Percentiles rank a stretch among this genome's conserved stretches.
These are phyloP conservation scores for Cylindroiulus punctatus DNA, from an alignment of 2,888 invertebrate species.

Conservation along the genomic window DNA sequence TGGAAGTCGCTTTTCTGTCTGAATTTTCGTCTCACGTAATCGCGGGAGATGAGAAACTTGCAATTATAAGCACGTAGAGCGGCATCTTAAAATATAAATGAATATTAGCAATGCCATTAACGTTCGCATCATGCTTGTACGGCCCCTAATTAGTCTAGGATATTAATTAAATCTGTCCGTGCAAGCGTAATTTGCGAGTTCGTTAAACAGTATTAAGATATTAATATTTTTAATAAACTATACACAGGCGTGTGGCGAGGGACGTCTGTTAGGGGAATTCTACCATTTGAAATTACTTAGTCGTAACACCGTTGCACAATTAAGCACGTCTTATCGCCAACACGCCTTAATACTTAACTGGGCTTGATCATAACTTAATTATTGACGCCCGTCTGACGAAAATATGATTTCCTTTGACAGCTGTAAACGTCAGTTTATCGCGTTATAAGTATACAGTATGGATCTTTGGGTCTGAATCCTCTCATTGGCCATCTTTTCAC, in stretches of 20 bases:
- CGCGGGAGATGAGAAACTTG: neutral
- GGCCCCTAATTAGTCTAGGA: neutral
- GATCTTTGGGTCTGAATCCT: neutral
- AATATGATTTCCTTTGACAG: neutral
- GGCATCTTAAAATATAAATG: neutral
- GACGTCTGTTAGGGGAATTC: neutral
- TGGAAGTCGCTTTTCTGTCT: neutral
- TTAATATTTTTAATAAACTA: neutral
- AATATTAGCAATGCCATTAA: neutral
- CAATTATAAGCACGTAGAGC: neutral
- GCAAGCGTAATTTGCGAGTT: neutral
- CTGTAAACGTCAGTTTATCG: neutral
- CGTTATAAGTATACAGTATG: too few relatives aligned
- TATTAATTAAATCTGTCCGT: neutral
- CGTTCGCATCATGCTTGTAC: neutral
- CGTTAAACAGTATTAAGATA: neutral
- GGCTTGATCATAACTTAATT: neutral
- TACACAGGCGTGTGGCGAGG: neutral
- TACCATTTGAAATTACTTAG: neutral
- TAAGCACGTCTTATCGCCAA: neutral
- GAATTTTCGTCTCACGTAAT: neutral
- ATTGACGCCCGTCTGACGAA: conserved; percentile 6
- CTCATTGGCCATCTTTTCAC: neutral
- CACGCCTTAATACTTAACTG: neutral
- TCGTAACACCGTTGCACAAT: neutral